These are phyloP conservation scores for Neosalanx taihuensis DNA, from an alignment of 2,797 vertebrate genomes.

Conservation along the genomic window DNA sequence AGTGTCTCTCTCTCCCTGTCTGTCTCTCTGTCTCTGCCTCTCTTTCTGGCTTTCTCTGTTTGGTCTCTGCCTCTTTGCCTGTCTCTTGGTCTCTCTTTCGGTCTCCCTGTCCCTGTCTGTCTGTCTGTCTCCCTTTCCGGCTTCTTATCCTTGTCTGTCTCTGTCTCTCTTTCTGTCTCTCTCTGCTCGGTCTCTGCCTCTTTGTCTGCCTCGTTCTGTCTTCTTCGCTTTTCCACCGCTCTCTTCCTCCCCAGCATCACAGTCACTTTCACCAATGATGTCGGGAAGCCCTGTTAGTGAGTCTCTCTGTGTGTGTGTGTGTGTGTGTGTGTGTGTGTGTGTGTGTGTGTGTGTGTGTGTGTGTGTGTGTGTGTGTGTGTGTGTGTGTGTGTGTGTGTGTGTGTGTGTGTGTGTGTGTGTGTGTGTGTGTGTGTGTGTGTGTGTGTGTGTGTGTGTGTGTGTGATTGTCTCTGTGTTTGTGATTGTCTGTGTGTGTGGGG, in stretches of 20 bases:
- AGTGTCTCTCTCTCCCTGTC: too few species aligned
- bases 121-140: not conserved
- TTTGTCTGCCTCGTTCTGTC: not conserved
- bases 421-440: too few species aligned
- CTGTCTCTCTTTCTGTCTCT: not conserved
- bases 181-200: too few species aligned
- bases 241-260: not conserved
- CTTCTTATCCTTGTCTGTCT: not conserved
- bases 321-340: too few species aligned
- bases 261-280: not conserved
- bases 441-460: not conserved
- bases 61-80: not conserved
- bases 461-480: too few species aligned
- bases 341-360: not conserved
- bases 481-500: too few species aligned
- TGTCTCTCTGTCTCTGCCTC: not conserved
- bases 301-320: too few species aligned
- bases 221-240: not conserved
- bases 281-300: not conserved
- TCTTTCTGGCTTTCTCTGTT: too few species aligned
- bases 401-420: slow-evolving; percentile 1
- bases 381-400: slow-evolving; percentile 11
- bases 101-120: not conserved
- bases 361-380: not conserved
- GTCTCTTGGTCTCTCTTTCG: not conserved